These are phyloP conservation scores for Acrocephalus kingi DNA, from an alignment of 2,113 vertebrate species.

Conservation along the genomic window DNA sequence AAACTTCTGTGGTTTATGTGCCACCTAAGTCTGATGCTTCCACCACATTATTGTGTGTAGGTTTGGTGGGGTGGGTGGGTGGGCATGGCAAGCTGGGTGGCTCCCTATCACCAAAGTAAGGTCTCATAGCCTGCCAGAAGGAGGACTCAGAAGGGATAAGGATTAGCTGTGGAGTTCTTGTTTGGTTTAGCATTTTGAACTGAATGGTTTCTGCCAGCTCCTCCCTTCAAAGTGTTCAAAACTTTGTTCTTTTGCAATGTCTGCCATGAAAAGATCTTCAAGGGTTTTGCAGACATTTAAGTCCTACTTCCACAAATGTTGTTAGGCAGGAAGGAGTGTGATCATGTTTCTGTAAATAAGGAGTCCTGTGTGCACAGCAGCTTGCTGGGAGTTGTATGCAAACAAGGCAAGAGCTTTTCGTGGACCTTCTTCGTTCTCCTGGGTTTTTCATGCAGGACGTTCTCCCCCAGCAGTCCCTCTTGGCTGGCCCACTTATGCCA, in stretches of 20 bases:
- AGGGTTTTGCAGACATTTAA: background rate
- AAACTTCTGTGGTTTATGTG: background rate
- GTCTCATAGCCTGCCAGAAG: background rate
- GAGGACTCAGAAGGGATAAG: background rate
- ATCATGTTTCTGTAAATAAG: background rate
- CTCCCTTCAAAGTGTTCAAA: background rate
- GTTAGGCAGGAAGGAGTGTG: background rate
- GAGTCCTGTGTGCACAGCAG: accelerated
- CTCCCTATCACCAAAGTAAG: background rate
- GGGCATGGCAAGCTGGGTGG: background rate
- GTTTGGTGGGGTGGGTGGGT: background rate
- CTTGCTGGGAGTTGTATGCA: background rate
- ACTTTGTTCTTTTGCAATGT: background rate
- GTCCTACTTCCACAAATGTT: background rate
- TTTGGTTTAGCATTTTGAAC: background rate
- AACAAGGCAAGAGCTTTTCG: background rate
- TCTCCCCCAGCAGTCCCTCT: background rate
- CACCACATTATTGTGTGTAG: accelerated
- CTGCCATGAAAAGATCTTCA: background rate
- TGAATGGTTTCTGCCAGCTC: background rate
- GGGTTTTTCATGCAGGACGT: background rate
- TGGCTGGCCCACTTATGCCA: accelerated
- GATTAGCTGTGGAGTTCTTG: background rate
- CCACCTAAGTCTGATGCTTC: background rate
- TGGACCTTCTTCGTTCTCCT: background rate